A percentile compares a stretch with the other conserved stretches of the same genome.
Conservation (phyloP, 53 echinoderm and acorn worm species). For the Paracentrotus lividus region DNA sequence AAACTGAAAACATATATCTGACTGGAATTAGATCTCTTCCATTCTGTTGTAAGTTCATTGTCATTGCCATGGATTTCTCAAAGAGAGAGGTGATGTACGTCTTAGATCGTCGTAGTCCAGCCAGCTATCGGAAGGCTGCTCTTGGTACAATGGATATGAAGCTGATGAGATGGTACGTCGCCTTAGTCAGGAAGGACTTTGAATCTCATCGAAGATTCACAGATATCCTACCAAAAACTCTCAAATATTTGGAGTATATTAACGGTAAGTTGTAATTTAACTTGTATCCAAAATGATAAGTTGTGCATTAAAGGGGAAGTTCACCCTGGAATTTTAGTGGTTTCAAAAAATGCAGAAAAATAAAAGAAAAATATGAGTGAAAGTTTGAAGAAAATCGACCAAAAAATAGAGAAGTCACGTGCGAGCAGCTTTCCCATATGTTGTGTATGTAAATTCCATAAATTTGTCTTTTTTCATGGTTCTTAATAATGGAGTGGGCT, state of each 20-base stretch:
- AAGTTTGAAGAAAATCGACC: too few species aligned
- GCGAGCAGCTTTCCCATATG: too few species aligned
- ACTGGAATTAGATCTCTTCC: not conserved
- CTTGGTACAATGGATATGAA: constrained; percentile 48
- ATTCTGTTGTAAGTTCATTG: not conserved
- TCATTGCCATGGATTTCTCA: not conserved
- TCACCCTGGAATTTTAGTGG: too few species aligned
- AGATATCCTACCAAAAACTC: constrained; percentile 53
- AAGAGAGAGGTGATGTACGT: constrained; percentile 53
- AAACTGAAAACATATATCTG: not conserved
- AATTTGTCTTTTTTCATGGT: too few species aligned
- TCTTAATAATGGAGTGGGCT: too few species aligned
- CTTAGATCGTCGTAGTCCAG: constrained; percentile 8
- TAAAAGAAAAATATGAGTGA: too few species aligned
- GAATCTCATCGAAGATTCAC: constrained; percentile 44
- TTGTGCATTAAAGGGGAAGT: too few species aligned
- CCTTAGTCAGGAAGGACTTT: constrained; percentile 45
- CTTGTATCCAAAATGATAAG: too few species aligned
- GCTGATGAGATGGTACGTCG: constrained; percentile 49
- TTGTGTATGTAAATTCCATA: too few species aligned
- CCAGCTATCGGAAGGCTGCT: constrained; percentile 23
- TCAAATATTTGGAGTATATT: constrained; percentile 53
- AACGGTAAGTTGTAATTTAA: constrained; percentile 33
- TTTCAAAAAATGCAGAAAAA: too few species aligned
- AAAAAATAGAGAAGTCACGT: too few species aligned